Conservation (phyloP, 2,888 invertebrate species). For the Hirtodrosophila cameraria region DNA sequence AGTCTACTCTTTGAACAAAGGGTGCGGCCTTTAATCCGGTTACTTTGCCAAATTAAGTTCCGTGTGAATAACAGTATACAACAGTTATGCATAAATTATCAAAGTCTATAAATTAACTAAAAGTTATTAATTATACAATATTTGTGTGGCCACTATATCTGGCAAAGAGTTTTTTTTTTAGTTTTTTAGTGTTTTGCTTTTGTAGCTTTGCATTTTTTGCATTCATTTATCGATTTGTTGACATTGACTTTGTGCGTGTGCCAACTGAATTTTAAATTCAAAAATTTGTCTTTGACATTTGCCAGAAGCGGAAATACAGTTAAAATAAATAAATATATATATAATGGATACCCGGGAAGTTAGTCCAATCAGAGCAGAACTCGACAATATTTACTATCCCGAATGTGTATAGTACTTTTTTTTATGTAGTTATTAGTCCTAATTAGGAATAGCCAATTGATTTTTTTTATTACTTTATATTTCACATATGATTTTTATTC, state of each 20-base stretch:
- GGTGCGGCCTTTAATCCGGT: conserved; percentile 15
- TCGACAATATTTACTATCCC: no score
- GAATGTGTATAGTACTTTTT: no score
- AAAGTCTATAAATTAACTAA: conserved; percentile 9
- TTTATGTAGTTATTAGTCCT: no score
- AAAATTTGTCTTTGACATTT: conserved; percentile 37
- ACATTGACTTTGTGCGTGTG: conserved; percentile 60
- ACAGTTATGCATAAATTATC: conserved; percentile 60
- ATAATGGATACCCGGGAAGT: no score
- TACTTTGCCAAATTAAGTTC: background rate
- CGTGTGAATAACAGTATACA: conserved; percentile 43
- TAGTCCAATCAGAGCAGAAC: no score
- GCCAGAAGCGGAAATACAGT: conserved; percentile 33
- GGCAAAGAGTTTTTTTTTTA: conserved; percentile 13
- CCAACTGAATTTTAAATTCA: conserved; percentile 36
- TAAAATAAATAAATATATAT: background rate
- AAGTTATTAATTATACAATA: conserved; percentile 49
- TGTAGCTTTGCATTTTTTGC: conserved; percentile 10
- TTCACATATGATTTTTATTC: no score
- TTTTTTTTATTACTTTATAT: no score
- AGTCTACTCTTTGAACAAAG: background rate
- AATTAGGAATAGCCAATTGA: no score
- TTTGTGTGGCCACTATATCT: conserved; percentile 27
- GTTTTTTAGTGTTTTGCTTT: conserved; percentile 5
- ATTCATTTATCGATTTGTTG: conserved; percentile 40